Evolutionary conservation across 2,113 vertebrate genomes (phyloP), one percentile per base, ranked within the genome.

Genomic region (Gila orcuttii): DNA sequence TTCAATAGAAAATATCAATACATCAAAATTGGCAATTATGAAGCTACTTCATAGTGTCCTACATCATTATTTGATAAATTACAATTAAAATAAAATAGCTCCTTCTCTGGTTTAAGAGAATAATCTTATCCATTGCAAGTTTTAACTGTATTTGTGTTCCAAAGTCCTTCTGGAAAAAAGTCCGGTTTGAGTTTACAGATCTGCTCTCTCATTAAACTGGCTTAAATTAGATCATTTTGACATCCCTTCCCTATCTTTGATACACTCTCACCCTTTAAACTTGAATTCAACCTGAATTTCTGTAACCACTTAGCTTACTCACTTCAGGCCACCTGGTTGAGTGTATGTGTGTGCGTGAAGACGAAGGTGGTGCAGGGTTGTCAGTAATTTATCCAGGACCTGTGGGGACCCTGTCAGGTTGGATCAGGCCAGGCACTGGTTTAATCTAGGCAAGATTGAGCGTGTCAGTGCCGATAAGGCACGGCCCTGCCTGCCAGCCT

Each of bases 371-470:
- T 88, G 86, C 77, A 62, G 82, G 87, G 87, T 86, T 89, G 88
- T 89, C 86, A 90, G 88, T 90, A 88, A 90, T 90, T 91, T 91
- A 89, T 91, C 89, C 86, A 79, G 77, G 86, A 86, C 89, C 89
- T 86, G 87, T 85, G 85, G 90, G 90, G 88, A 88, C 89, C 89
- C 89, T 91, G 90, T 91, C 90, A 91, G 89, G 84, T 89, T 89
- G 88, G 89, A 90, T 90, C 88, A 88, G 86, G 85, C 88, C 87
- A 89, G 90, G 91, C 80, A 84, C 90, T 90, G 92, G 92, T 91
- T 91, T 94, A 93, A 93, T 93, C 92, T 93, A 88, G 89, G 89
- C 81, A 90, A 93, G 93, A 93, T 93, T 93, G 93, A 92, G 92
- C 90, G 86, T 93, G 92, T 93, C 94, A 92, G 89, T 85, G 76